Evolutionary conservation across 2,797 vertebrate species (phyloP).

Genomic region (Erpetoichthys calabaricus): DNA sequence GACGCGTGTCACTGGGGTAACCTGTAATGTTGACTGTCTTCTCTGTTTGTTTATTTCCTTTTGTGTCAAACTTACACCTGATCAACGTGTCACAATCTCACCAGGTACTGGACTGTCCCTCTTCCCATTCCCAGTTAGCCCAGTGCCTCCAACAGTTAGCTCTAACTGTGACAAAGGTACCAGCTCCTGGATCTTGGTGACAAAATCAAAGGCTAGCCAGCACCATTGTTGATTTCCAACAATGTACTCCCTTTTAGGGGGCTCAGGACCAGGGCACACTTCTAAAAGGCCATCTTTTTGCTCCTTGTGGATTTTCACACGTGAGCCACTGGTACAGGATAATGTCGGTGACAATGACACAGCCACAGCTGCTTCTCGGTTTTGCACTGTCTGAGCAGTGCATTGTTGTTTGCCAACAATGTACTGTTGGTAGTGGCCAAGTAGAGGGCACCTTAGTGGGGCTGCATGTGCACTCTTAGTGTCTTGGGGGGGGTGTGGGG

Average conservation of each 20-base stretch:
- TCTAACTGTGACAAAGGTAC: slow-evolving; percentile 85
- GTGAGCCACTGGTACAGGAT: slow-evolving; percentile 22
- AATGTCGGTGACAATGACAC: slow-evolving; percentile 11
- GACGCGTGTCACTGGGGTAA: too few species aligned
- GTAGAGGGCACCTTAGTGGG: slow-evolving; percentile 42
- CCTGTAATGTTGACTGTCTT: too few species aligned
- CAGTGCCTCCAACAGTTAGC: slow-evolving; percentile 72
- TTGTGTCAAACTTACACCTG: slow-evolving; percentile 40
- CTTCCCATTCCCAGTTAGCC: slow-evolving; percentile 76
- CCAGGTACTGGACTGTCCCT: slow-evolving; percentile 55
- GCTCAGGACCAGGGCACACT: slow-evolving; percentile 9
- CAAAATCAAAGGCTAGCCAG: slow-evolving; percentile 43
- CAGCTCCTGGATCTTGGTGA: slow-evolving; percentile 39
- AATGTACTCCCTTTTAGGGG: slow-evolving; percentile 62
- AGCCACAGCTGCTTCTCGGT: slow-evolving; percentile 35
- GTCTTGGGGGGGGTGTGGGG: too few species aligned
- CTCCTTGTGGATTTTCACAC: slow-evolving; percentile 2
- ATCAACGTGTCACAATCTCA: slow-evolving; percentile 56
- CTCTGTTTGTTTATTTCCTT: slow-evolving; percentile 7
- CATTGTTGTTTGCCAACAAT: slow-evolving; percentile 92
- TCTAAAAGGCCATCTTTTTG: slow-evolving; percentile 11
- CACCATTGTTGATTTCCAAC: slow-evolving; percentile 75
- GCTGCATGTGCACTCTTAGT: slow-evolving; percentile 43
- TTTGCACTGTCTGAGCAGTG: slow-evolving; percentile 72
- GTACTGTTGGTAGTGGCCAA: slow-evolving; percentile 75